Evolutionary conservation across 2,113 vertebrate species (phyloP).

Genomic region (Zeus faber): DNA sequence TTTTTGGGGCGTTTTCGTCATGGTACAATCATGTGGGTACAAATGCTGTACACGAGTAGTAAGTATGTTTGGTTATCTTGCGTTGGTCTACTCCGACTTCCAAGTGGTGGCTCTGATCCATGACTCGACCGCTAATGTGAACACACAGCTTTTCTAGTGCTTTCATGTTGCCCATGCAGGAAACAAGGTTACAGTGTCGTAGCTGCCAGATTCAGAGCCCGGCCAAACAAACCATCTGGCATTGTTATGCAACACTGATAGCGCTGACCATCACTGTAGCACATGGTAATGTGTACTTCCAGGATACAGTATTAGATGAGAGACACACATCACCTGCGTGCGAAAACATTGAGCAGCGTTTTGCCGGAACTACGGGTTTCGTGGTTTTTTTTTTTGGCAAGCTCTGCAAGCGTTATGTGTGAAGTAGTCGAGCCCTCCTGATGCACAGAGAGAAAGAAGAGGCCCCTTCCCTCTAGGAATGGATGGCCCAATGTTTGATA

Average conservation of each 20-base stretch:
- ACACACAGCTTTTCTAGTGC: conserved; percentile 38
- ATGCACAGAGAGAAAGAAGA: conserved; percentile 5
- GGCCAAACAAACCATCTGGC: conserved; percentile 68
- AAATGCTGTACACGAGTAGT: too few relatives aligned
- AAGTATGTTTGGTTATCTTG: too few relatives aligned
- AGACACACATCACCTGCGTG: conserved; percentile 14
- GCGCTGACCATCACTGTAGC: conserved; percentile 47
- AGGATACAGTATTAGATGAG: conserved; percentile 20
- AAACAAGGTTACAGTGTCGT: conserved; percentile 43
- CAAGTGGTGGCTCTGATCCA: conserved; percentile 20
- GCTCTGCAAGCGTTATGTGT: not conserved
- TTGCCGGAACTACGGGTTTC: not conserved
- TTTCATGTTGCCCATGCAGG: conserved; percentile 50
- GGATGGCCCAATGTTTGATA: conserved; percentile 41
- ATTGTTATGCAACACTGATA: conserved; percentile 59
- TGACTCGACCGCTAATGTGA: conserved; percentile 43
- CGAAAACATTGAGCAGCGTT: too few relatives aligned
- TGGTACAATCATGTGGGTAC: too few relatives aligned
- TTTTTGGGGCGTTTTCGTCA: too few relatives aligned
- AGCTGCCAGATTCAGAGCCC: conserved; percentile 44
- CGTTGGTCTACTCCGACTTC: not conserved
- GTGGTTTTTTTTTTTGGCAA: not conserved
- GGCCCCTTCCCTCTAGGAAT: conserved; percentile 23
- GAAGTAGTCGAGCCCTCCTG: conserved; percentile 15
- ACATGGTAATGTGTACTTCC: conserved; percentile 22